Evolutionary conservation across 1,140 invertebrate genomes (phyloP).

Genomic region (Rhynchophorus ferrugineus): DNA sequence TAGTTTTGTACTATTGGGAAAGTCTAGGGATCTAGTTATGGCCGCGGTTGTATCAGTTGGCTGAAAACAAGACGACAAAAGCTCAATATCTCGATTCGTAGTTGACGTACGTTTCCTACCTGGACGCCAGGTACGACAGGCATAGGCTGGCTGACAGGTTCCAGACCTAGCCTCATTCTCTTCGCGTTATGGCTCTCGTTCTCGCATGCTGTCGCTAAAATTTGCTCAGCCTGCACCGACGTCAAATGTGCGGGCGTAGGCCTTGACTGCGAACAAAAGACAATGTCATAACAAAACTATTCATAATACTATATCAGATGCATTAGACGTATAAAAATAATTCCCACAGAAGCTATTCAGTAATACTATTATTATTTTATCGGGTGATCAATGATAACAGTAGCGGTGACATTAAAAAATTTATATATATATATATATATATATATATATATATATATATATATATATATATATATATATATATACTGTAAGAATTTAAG

Average conservation of each 20-base stretch:
- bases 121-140: constrained; percentile 52
- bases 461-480: too few species aligned
- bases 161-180: constrained; percentile 88
- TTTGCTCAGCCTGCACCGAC: constrained; percentile 91
- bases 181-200: constrained; percentile 96
- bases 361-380: too few species aligned
- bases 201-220: constrained; percentile 90
- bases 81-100: neutral
- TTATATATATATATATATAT: too few species aligned
- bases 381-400: too few species aligned
- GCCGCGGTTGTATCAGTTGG: constrained; percentile 37
- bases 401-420: too few species aligned
- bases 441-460: too few species aligned
- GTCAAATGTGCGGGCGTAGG: constrained; percentile 94
- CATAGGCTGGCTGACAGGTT: constrained; percentile 84
- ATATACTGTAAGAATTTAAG: too few species aligned
- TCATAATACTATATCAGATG: constrained; percentile 1
- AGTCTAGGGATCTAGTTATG: constrained; percentile 35
- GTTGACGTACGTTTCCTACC: constrained; percentile 22
- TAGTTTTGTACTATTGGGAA: constrained; percentile 32
- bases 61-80: constrained; percentile 22
- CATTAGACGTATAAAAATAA: too few species aligned
- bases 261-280: constrained; percentile 55
- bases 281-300: neutral
- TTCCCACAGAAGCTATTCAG: too few species aligned